Evolutionary conservation across 2,797 vertebrate genomes (phyloP).

Genomic region (Parauchenoglanis punctatus): DNA sequence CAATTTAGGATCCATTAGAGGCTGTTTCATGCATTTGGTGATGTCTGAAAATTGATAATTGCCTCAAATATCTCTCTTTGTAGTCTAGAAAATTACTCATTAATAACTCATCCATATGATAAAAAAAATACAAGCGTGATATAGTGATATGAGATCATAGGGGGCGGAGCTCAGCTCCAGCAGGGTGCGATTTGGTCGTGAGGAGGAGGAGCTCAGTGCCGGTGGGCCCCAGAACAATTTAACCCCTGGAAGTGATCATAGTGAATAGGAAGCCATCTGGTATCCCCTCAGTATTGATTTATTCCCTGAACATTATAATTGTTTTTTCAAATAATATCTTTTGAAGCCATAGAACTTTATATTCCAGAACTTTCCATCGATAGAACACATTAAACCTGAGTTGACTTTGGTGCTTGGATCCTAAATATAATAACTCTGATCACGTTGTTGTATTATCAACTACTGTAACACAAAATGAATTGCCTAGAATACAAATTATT

Average conservation of each 20-base stretch:
- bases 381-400: background rate
- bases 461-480: background rate
- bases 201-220: too few relatives aligned
- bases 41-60: too few relatives aligned
- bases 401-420: background rate
- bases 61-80: too few relatives aligned
- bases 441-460: background rate
- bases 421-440: background rate
- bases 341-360: background rate
- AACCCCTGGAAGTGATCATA: background rate
- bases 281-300: background rate
- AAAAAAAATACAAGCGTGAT: too few relatives aligned
- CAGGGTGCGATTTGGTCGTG: too few relatives aligned
- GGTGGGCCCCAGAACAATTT: too few relatives aligned
- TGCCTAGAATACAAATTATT: background rate
- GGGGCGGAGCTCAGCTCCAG: too few relatives aligned
- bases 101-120: too few relatives aligned
- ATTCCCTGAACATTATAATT: background rate
- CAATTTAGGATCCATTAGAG: too few relatives aligned
- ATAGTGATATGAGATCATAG: too few relatives aligned
- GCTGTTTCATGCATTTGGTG: too few relatives aligned
- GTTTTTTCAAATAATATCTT: background rate
- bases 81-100: too few relatives aligned
- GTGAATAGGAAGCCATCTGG: background rate
- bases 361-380: background rate